phyloP scores from a whole-genome alignment of 2,113 vertebrate species.

The Esox niger region DNA sequence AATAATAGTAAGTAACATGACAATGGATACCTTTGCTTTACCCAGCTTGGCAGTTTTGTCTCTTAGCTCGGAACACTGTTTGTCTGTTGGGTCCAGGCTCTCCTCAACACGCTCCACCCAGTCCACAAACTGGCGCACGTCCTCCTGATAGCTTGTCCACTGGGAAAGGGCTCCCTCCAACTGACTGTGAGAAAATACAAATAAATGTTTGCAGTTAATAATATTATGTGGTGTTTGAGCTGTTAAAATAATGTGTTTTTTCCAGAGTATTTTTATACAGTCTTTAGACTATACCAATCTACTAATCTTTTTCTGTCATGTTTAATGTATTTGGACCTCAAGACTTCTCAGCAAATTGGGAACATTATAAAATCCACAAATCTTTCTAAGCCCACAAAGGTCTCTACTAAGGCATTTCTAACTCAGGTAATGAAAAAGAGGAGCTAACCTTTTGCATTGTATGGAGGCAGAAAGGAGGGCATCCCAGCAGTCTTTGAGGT shows the following conservation, averaged over 20 bases:
- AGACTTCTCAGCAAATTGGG: too few relatives aligned
- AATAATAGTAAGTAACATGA: constrained; percentile 48
- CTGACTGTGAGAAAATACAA: constrained; percentile 79
- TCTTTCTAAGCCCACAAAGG: too few relatives aligned
- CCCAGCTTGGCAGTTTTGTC: constrained; percentile 86
- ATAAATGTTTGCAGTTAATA: background rate
- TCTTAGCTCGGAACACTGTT: constrained; percentile 82
- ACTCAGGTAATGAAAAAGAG: background rate
- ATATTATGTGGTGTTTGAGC: background rate
- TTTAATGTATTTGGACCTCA: too few relatives aligned
- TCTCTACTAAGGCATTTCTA: too few relatives aligned
- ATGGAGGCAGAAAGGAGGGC: constrained; percentile 85
- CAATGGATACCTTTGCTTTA: constrained; percentile 82
- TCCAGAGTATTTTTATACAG: too few relatives aligned
- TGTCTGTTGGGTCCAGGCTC: constrained; percentile 77
- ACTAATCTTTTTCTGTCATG: constrained; percentile 34
- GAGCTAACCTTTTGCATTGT: constrained; percentile 88
- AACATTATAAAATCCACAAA: too few relatives aligned
- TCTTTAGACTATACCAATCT: too few relatives aligned
- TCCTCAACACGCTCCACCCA: constrained; percentile 89
- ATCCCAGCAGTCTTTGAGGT: constrained; percentile 89
- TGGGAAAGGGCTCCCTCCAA: constrained; percentile 92
- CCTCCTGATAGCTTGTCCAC: constrained; percentile 98
- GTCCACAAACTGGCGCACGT: constrained; percentile 84
- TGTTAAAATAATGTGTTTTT: too few relatives aligned